Conservation (phyloP, 1,140 invertebrate species). For the Bombus difficillimus region DNA sequence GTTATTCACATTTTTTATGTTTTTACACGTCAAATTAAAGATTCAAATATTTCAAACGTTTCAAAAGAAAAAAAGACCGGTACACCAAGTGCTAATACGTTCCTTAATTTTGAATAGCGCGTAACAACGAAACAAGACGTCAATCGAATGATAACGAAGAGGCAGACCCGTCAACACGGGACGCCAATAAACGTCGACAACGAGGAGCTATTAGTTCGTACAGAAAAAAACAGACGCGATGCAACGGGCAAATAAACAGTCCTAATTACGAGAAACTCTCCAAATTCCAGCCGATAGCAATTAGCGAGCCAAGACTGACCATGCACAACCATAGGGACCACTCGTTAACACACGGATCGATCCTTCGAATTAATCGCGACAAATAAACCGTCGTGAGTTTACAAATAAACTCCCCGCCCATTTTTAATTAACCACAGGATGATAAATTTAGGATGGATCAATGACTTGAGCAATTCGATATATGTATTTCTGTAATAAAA, state of each 20-base stretch:
- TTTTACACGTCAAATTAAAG: too few species aligned
- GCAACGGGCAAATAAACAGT: neutral
- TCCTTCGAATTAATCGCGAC: neutral
- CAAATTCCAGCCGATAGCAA: constrained; percentile 23
- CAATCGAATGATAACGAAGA: constrained; percentile 27
- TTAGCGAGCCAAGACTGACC: constrained; percentile 18
- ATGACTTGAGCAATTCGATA: neutral
- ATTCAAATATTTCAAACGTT: neutral
- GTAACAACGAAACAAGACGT: neutral
- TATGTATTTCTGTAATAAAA: too few species aligned
- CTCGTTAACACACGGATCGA: neutral
- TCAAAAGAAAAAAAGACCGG: neutral
- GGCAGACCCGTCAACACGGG: neutral
- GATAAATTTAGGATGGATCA: neutral
- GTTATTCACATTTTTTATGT: too few species aligned
- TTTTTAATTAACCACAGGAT: constrained; percentile 9
- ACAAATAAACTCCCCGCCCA: too few species aligned
- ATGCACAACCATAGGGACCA: neutral
- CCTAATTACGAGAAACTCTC: constrained; percentile 11
- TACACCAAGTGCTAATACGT: too few species aligned
- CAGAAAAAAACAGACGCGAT: neutral
- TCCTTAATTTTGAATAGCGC: neutral
- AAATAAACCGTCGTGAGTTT: neutral
- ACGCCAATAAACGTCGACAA: constrained; percentile 15
- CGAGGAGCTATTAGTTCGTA: neutral